Base-by-base conservation (phyloP, 2,113 vertebrate genomes). In the Marmota flaviventris region DNA sequence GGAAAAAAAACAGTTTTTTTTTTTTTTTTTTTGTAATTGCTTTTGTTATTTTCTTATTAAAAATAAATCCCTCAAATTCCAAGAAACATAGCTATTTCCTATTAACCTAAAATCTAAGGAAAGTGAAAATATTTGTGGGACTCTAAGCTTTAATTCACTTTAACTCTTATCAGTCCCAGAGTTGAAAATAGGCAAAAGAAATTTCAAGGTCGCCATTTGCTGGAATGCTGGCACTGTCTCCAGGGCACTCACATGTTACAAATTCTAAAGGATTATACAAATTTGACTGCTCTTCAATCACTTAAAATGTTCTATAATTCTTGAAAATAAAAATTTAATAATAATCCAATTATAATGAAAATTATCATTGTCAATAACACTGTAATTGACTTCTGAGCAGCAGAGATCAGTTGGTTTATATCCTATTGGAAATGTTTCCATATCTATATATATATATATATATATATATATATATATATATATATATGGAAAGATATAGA, bases 21-120 rank as follows among this genome's bases (percentile, higher is more conserved):
- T 93, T 94, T 93, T 45, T 85, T 94, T 81, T 81, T 58, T 93
- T 94, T 93, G 13, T 91, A 96, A 95, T 58, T 67, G 27, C 9
- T 48, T 82, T 81, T 93, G 34, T 63, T 85, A n/a, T 95, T 67
- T 85, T 76, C 65, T 85, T 92, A 84, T 94, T 78, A 91, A 92
- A 90, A 93, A 63, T 76, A 53, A 61, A 70, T 76, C 39, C 11
- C 72, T 77, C 56, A 92, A 73, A 85, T 78, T 14, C 56, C 12
- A 48, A 53, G 42, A 92, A 87, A 13, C 56, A 73, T 61, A 81
- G 24, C 56, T 86, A 93, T 86, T 92, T 75, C 32, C 17, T 67
- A 51, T 76, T 65, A 96, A 87, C 11, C 13, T 3, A 77, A 75
- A 56, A 70, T 32, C 8, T n/a, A 53, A 61, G 3, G 8, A 45